Base-by-base conservation (phyloP, 2,888 invertebrate genomes). In the Stenchaetothrips biformis region DNA sequence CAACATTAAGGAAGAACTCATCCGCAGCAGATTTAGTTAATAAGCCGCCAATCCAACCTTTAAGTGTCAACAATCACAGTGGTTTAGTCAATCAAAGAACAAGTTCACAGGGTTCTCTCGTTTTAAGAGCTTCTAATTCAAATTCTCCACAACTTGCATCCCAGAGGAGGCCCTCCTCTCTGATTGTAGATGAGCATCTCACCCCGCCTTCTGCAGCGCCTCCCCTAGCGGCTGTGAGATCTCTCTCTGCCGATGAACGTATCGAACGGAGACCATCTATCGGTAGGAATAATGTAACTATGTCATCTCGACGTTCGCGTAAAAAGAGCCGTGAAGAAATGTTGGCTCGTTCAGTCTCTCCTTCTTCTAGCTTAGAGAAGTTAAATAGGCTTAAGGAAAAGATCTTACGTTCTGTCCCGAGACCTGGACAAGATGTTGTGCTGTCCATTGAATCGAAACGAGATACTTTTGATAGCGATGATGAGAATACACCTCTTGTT, bases 401-500 rank as follows among this genome's bases (percentile, higher is more conserved):
- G 82, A 83, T 87, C 21, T 81, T 80, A 11, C 67, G 67, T 25
- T 74, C 67, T 74, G 67, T 74, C 7, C 67, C 67, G 0, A 74
- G 67, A 21, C 11, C 67, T 74, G 67, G 67, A 25, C 67, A 74
- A 11, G 67, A 74, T 74, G 67, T 74, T 74, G 67, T 74, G 11
- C 25, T 74, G 1, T 25, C 67, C 2, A 74, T 74, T 25, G 67
- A 74, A 25, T 21, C 67, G 8, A 74, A 74, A 25, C 25, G 67
- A 11, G 67, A 74, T 74, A 21, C 59, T 16, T 18, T 74, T 4
- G 67, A 74, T 21, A 89, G 90, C 85, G 92, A 92, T 85, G 92
- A 92, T 85, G 93, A 93, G 85, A 90, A 90, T 83, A 92, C 92
- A 2, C 92, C 92, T 81, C 88, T 93, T 81, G 91, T 93, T 9